These are phyloP conservation scores for Saxidomus purpurata DNA, from an alignment of 1,140 invertebrate genomes.

Conservation along the genomic window DNA sequence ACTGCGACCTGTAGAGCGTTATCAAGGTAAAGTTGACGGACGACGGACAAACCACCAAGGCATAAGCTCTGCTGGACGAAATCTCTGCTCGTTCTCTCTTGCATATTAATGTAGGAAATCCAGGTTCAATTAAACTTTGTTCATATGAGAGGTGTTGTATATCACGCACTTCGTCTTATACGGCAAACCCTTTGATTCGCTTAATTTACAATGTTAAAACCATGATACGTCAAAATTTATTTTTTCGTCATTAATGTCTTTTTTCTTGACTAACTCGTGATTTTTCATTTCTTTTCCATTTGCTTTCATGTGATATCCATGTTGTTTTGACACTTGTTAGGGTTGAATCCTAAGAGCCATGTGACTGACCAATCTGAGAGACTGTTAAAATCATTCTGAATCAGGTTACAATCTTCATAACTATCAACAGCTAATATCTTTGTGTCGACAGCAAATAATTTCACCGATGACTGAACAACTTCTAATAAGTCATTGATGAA, in stretches of 20 bases:
- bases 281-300: neutral
- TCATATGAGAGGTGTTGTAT: neutral
- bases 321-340: conserved; percentile 57
- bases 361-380: conserved; percentile 50
- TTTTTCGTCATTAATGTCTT: conserved; percentile 40
- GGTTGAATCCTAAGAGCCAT: conserved; percentile 55
- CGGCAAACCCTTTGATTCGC: conserved; percentile 42
- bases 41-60: no score
- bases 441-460: conserved; percentile 69
- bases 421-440: conserved; percentile 50
- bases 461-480: conserved; percentile 12
- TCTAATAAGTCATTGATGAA: conserved; percentile 73
- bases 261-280: neutral
- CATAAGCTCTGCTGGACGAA: no score
- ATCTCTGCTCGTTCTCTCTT: neutral
- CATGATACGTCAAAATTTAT: conserved; percentile 29
- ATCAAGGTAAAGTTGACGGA: no score
- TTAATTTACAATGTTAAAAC: conserved; percentile 45
- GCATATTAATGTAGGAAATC: neutral
- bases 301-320: neutral
- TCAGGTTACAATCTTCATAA: neutral
- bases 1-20: no score
- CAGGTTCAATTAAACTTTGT: neutral
- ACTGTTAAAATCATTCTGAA: conserved; percentile 52
- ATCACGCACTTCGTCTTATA: neutral